phyloP scores from a whole-genome alignment of 2,113 vertebrate species.

The Passer domesticus region DNA sequence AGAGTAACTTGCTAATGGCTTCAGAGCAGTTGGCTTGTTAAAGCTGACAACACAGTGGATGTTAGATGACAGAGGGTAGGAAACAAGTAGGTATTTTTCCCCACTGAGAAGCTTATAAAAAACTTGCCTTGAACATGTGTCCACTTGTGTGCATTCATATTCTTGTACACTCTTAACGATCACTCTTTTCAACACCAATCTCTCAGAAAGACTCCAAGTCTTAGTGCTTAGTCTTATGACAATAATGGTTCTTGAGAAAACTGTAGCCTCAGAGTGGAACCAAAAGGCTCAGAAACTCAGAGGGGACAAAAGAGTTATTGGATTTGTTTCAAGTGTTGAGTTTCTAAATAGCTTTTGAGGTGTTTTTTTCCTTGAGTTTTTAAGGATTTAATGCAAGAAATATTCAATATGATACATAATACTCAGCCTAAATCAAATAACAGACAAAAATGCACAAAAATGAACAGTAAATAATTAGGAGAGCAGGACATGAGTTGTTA shows the following conservation, averaged over 20 bases:
- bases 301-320: not conserved
- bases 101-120: not conserved
- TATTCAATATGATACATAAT: not conserved
- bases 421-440: not conserved
- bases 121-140: not conserved
- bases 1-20: not conserved
- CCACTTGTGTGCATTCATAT: not conserved
- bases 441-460: not conserved
- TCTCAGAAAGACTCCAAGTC: not conserved
- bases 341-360: not conserved
- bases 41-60: not conserved
- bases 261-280: not conserved
- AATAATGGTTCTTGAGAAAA: not conserved
- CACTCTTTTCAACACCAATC: not conserved
- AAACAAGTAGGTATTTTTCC: not conserved
- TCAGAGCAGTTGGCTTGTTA: not conserved
- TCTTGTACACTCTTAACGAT: not conserved
- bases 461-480: not conserved
- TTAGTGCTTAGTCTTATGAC: not conserved
- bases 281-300: not conserved
- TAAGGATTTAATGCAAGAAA: not conserved
- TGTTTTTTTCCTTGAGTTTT: not conserved
- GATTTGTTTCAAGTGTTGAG: not conserved
- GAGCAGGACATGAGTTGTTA: not conserved
- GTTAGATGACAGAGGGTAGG: not conserved